Base-by-base conservation (phyloP, 2,888 invertebrate genomes). In the Pyrocoelia pectoralis region DNA sequence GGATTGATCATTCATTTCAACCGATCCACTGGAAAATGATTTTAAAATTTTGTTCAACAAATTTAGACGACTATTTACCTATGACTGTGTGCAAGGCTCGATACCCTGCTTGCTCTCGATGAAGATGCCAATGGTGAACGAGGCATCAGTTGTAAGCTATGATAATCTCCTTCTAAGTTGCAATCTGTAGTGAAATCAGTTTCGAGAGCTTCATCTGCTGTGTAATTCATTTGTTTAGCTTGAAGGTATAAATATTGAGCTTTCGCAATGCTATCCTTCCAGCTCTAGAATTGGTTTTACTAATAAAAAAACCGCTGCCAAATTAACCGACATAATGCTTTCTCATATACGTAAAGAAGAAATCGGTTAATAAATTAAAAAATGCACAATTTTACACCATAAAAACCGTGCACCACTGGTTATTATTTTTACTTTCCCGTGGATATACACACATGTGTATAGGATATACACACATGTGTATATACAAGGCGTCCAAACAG, bases 11-110 rank as follows among this genome's bases (percentile, higher is more conserved):
- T 87, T 88, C 84, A 89, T 86, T 74, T 89, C 89, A 50, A 88
- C 86, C 9, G 88, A 88, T 56, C 89, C 89, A 72, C 88, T 88
- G 71, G 43, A 76, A 76, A 50, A 61, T 15, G 18, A 38, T 5
- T 38, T 38, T 38, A 3, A 13, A 15, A 49, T 19, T 5, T 18
- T n/a, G 17, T 43, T 6, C 4, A 6, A 2, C n/a, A 10, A 46
- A 29, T 49, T 38, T 12, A 28, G 29, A 19, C 15, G 12, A 3
- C 18, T 29, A 56, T 4, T 69, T 77, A 87, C 87, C 87, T 87
- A 78, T 91, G 90, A 72, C 91, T 91, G 75, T 91, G 91, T 60
- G 89, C 89, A 10, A 91, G 84, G 79, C 89, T 89, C 67, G 89
- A 89, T 28, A 89, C 86, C 71, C 89, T 85, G 69, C 90, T 88